Percentiles rank a stretch among this genome's conserved stretches.
Evolutionary conservation across 92 coral and sea anemone species (phyloP).

Genomic region (Metridium senile): DNA sequence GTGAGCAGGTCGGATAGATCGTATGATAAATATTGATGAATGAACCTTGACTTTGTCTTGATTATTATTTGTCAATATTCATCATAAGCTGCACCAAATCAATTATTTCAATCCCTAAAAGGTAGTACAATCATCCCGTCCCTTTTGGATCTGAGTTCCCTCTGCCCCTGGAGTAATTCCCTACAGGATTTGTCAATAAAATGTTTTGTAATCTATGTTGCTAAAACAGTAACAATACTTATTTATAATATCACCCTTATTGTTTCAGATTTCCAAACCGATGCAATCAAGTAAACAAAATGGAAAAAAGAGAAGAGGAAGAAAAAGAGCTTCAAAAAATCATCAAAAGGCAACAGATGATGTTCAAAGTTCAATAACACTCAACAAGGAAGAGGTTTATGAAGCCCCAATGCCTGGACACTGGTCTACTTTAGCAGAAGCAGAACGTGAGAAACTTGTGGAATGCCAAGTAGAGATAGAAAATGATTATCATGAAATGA

Average conservation of each 20-base stretch:
- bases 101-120: too few species aligned
- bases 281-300: neutral
- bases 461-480: neutral
- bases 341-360: neutral
- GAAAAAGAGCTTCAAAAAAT: conserved; percentile 4
- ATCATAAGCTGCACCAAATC: too few species aligned
- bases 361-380: neutral
- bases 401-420: conserved; percentile 71
- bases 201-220: too few species aligned
- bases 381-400: conserved; percentile 29
- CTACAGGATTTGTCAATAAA: too few species aligned
- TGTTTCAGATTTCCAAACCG: neutral
- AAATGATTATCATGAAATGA: neutral
- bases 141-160: too few species aligned
- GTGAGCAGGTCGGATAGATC: too few species aligned
- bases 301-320: conserved; percentile 26
- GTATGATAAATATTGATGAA: too few species aligned
- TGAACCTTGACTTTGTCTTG: too few species aligned
- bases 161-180: too few species aligned
- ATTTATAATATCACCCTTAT: neutral
- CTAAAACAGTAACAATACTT: too few species aligned
- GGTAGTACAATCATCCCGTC: too few species aligned
- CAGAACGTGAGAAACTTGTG: neutral
- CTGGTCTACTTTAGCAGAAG: conserved; percentile 43
- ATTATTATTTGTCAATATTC: too few species aligned